Evolutionary conservation across 2,113 vertebrate species (phyloP).

Genomic region (Nesogale talazaci): DNA sequence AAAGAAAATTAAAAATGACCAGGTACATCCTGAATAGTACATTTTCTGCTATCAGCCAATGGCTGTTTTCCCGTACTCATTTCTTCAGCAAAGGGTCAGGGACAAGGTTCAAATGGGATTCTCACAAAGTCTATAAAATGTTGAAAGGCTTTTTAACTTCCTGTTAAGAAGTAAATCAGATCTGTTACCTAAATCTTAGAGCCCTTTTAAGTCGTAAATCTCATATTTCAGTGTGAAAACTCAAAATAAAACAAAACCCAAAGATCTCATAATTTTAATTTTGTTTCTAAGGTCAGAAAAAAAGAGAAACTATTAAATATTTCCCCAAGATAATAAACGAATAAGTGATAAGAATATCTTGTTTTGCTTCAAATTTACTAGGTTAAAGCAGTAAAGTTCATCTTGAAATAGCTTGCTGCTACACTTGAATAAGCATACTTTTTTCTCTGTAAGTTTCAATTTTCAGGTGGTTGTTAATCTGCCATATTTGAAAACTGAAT

Average conservation of each 20-base stretch:
- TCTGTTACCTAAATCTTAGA: conserved; percentile 63
- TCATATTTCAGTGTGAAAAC: conserved; percentile 59
- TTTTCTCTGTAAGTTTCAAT: conserved; percentile 54
- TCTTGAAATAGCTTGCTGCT: neutral
- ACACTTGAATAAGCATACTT: conserved; percentile 11
- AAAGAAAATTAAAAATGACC: neutral
- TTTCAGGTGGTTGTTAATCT: conserved; percentile 42
- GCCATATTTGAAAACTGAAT: neutral
- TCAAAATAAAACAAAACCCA: conserved; percentile 68
- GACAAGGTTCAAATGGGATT: conserved; percentile 44
- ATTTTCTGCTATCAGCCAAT: conserved; percentile 3
- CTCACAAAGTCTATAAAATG: conserved; percentile 58
- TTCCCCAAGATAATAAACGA: conserved; percentile 55
- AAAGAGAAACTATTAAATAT: conserved; percentile 56
- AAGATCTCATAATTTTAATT: conserved; percentile 59
- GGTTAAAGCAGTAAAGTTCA: conserved; percentile 49
- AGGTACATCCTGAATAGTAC: neutral
- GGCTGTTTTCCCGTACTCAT: conserved; percentile 6
- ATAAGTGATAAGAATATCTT: conserved; percentile 16
- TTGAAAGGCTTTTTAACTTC: conserved; percentile 69
- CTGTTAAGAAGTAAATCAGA: conserved; percentile 67
- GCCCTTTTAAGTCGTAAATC: conserved; percentile 64
- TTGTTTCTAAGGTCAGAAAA: conserved; percentile 47
- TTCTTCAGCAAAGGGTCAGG: conserved; percentile 8
- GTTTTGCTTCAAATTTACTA: conserved; percentile 52